Conservation (phyloP, 2,888 invertebrate species). For the Chymomyza procnemis region DNA sequence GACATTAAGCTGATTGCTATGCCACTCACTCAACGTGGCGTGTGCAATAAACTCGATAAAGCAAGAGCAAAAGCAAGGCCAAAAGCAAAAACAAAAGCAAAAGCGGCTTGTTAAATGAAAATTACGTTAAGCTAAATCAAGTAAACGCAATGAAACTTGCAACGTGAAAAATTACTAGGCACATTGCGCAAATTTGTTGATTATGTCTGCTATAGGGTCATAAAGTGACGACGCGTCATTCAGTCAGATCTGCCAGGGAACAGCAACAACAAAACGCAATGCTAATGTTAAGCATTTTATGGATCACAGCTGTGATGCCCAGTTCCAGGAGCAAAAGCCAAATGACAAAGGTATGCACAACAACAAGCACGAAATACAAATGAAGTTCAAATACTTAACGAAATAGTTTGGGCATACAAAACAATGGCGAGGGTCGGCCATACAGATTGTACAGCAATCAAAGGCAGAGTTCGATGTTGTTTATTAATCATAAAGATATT, state of each 20-base stretch:
- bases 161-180: background rate
- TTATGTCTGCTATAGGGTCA: constrained; percentile 54
- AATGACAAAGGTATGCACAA: constrained; percentile 10
- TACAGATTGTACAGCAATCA: no score
- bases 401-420: background rate
- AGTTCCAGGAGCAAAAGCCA: background rate
- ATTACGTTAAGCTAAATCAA: constrained; percentile 11
- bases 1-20: constrained; percentile 6
- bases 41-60: background rate
- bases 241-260: no score
- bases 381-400: constrained; percentile 67
- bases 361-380: constrained; percentile 41
- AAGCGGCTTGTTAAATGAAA: constrained; percentile 18
- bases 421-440: background rate
- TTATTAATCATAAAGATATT: no score
- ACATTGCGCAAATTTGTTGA: constrained; percentile 59
- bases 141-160: background rate
- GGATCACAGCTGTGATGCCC: background rate
- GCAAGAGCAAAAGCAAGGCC: no score
- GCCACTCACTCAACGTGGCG: background rate
- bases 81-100: no score
- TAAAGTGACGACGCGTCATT: constrained; percentile 53
- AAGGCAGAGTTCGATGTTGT: no score
- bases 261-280: constrained; percentile 13
- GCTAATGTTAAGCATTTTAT: background rate